Evolutionary conservation across 2,113 vertebrate genomes (phyloP), one percentile per base, ranked within the genome.

Genomic region (Fulmarus glacialis): DNA sequence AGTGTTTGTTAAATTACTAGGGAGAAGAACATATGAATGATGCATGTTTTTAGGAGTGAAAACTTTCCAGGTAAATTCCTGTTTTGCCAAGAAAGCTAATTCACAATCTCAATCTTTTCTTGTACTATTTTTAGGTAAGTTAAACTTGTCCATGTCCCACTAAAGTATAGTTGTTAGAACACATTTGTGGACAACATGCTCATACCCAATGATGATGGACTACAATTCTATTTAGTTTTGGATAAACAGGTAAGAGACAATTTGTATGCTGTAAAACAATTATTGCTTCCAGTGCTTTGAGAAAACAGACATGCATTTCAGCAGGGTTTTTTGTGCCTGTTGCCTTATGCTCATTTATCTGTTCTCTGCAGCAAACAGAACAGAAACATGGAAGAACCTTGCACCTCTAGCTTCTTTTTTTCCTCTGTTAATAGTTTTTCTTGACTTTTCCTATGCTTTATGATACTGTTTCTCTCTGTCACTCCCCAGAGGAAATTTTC

Each of bases 1-100:
- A 90, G n/a, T 40, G 20, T 13, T 79, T 92, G 26, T 38, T 97
- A 95, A 90, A 96, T 84, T 90, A 89, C 88, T 15, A 59, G 22
- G 8, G 45, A 93, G 50, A 93, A 92, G 95, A 91, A 91, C 12
- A 26, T 15, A 40, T 7, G 10, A 95, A 92, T 87, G n/a, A 92
- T 50, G 8, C 11, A 40, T 3, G 16, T 68, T 73, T 72, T 30
- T 34, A n/a, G 18, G 13, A 59, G 2, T 42, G 11, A 63, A 75
- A 71, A 62, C 2, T 62, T 86, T 70, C 47, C 17, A 45, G 6
- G 23, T 38, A 78, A 66, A 81, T 78, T 90, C 42, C 29, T 88
- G 34, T 87, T 92, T 96, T 81, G 2, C n/a, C n/a, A 91, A 30
- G 6, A 63, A 93, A 43, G 20, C 8, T 66, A 59, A 70, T 70